Evolutionary conservation across 2,888 invertebrate species (phyloP).

Genomic region (Apamea monoglypha): DNA sequence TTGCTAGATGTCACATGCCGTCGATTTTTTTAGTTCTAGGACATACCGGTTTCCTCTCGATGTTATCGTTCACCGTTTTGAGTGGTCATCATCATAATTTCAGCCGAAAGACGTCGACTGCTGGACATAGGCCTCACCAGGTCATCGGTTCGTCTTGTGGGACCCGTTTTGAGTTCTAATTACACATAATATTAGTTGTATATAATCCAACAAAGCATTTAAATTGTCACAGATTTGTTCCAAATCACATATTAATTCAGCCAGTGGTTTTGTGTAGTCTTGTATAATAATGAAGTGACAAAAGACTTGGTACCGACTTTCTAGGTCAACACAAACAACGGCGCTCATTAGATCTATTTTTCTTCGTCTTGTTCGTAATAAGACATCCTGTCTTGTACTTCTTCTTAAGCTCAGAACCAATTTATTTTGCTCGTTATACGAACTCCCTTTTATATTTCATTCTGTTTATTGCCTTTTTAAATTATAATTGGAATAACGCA

Average conservation of each 20-base stretch:
- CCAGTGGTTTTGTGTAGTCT: background rate
- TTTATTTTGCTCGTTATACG: slow-evolving; percentile 37
- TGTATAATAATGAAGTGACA: background rate
- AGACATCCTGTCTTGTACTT: slow-evolving; percentile 13
- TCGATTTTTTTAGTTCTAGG: too few relatives aligned
- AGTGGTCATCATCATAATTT: too few relatives aligned
- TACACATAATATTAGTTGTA: too few relatives aligned
- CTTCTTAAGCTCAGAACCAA: slow-evolving; percentile 14
- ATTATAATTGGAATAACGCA: slow-evolving; percentile 27
- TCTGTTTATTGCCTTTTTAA: slow-evolving; percentile 12
- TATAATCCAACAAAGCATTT: too few relatives aligned
- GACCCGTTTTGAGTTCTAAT: too few relatives aligned
- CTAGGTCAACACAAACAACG: background rate
- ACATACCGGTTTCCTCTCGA: too few relatives aligned
- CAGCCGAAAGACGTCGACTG: too few relatives aligned
- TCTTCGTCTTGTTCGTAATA: slow-evolving; percentile 6
- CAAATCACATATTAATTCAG: background rate
- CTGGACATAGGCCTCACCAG: too few relatives aligned
- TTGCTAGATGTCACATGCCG: too few relatives aligned
- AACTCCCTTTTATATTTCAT: slow-evolving; percentile 13
- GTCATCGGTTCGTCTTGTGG: too few relatives aligned
- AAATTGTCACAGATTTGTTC: too few relatives aligned
- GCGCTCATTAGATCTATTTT: background rate
- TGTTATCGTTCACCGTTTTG: too few relatives aligned
- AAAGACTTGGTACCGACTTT: background rate